Conservation (phyloP, 2,888 invertebrate species). For the Pheosia gnoma region DNA sequence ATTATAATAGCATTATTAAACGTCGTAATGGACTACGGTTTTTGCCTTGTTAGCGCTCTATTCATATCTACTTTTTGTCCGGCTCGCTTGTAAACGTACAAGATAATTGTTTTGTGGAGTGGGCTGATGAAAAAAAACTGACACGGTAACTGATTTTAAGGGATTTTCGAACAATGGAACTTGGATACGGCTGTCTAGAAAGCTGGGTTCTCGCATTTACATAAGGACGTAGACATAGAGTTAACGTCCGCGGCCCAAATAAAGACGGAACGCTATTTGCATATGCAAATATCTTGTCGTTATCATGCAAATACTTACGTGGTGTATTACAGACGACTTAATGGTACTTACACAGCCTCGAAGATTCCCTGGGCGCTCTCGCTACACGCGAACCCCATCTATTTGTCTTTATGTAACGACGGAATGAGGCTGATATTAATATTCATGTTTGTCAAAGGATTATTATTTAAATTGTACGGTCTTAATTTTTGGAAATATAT, state of each 20-base stretch:
- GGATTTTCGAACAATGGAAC: conserved; percentile 51
- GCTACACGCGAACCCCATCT: conserved; percentile 31
- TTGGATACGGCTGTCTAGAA: conserved; percentile 56
- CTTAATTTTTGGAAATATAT: background rate
- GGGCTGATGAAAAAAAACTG: conserved; percentile 45
- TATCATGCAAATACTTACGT: conserved; percentile 78
- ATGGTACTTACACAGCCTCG: conserved; percentile 72
- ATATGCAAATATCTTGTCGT: conserved; percentile 80
- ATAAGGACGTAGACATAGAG: conserved; percentile 68
- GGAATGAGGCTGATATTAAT: conserved; percentile 47
- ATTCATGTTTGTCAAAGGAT: conserved; percentile 26
- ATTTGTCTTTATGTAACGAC: conserved; percentile 56
- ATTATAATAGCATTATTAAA: conserved; percentile 63
- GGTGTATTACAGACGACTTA: conserved; percentile 79
- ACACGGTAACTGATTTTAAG: conserved; percentile 49
- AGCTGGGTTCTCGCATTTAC: conserved; percentile 61
- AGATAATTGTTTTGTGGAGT: conserved; percentile 52
- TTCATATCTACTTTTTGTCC: conserved; percentile 57
- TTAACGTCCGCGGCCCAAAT: conserved; percentile 76
- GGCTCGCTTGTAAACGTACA: conserved; percentile 41
- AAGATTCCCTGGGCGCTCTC: conserved; percentile 54
- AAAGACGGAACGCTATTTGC: conserved; percentile 79
- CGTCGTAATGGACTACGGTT: conserved; percentile 52
- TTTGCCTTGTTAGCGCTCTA: conserved; percentile 65
- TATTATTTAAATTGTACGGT: background rate